Conservation (phyloP, 2,113 vertebrate genomes). For the Cynopterus brachyotis region DNA sequence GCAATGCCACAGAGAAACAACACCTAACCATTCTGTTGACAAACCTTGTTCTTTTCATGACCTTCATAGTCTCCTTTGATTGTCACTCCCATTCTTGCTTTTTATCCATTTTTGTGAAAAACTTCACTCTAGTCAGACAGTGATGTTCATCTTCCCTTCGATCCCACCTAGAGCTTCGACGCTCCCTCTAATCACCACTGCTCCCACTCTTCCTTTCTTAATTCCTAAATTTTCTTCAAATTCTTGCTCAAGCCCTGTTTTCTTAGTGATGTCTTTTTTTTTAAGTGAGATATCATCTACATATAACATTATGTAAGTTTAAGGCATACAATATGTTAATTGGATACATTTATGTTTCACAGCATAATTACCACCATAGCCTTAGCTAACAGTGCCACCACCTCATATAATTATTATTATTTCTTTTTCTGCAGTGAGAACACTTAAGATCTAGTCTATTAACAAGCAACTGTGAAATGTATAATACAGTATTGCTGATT, state of each 20-base stretch:
- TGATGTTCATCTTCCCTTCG: not conserved
- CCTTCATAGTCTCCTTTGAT: not conserved
- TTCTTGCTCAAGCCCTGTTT: not conserved
- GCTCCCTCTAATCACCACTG: fast-evolving
- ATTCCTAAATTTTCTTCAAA: not conserved
- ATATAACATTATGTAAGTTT: no score
- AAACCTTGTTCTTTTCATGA: not conserved
- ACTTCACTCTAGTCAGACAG: not conserved
- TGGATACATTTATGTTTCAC: not conserved
- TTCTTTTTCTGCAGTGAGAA: not conserved
- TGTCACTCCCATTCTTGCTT: not conserved
- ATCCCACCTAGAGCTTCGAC: not conserved
- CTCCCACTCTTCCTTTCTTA: not conserved
- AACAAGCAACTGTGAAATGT: not conserved
- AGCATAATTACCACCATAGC: not conserved
- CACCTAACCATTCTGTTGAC: not conserved
- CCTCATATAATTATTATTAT: not conserved
- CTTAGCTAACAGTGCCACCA: not conserved
- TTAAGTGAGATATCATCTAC: not conserved
- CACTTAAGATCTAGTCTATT: not conserved
- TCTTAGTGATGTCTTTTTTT: no score
- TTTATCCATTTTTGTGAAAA: not conserved
- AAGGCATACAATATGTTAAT: not conserved
- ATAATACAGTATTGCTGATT: not conserved
- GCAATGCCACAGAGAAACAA: not conserved